Percentiles rank a stretch among this genome's conserved stretches.
Evolutionary conservation across 2,797 vertebrate species (phyloP).

Genomic region (Myripristis murdjan): DNA sequence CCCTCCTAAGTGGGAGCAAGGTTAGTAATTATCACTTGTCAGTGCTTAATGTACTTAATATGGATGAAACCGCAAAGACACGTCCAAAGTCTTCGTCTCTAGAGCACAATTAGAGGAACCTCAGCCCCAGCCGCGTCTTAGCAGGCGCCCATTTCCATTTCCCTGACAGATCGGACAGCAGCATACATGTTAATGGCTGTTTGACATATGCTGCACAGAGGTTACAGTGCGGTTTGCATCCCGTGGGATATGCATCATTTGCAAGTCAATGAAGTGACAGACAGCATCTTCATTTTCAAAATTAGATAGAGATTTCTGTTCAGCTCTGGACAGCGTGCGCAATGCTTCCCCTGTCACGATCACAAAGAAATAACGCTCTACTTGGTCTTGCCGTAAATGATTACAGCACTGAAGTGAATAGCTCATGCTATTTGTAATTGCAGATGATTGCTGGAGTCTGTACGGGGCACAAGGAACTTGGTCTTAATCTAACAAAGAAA

Average conservation of each 20-base stretch:
- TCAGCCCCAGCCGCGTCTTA: slow-evolving; percentile 8
- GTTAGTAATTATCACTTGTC: slow-evolving; percentile 64
- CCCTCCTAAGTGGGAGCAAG: slow-evolving; percentile 5
- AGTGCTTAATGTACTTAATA: slow-evolving; percentile 45
- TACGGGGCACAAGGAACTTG: slow-evolving; percentile 20
- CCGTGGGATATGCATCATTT: slow-evolving; percentile 57
- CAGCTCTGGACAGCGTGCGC: slow-evolving; percentile 37
- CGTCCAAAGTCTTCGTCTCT: slow-evolving; percentile 53
- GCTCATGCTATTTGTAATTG: slow-evolving; percentile 33
- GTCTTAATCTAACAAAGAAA: slow-evolving; percentile 22
- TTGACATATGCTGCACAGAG: slow-evolving; percentile 50
- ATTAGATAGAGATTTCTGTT: slow-evolving; percentile 28
- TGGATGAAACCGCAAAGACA: slow-evolving; percentile 54
- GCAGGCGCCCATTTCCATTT: slow-evolving; percentile 56
- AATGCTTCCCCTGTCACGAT: slow-evolving; percentile 24
- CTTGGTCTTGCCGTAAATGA: slow-evolving; percentile 39
- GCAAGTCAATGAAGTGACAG: slow-evolving; percentile 65
- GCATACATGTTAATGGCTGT: slow-evolving; percentile 40
- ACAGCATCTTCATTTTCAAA: slow-evolving; percentile 54
- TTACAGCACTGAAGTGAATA: slow-evolving; percentile 29
- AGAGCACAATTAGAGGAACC: slow-evolving; percentile 30
- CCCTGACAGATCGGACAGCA: slow-evolving; percentile 60
- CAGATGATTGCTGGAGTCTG: slow-evolving; percentile 32
- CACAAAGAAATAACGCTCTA: slow-evolving; percentile 13
- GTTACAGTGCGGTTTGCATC: slow-evolving; percentile 4